Conservation (phyloP, 2,113 vertebrate genomes). For the Pluvialis apricaria region DNA sequence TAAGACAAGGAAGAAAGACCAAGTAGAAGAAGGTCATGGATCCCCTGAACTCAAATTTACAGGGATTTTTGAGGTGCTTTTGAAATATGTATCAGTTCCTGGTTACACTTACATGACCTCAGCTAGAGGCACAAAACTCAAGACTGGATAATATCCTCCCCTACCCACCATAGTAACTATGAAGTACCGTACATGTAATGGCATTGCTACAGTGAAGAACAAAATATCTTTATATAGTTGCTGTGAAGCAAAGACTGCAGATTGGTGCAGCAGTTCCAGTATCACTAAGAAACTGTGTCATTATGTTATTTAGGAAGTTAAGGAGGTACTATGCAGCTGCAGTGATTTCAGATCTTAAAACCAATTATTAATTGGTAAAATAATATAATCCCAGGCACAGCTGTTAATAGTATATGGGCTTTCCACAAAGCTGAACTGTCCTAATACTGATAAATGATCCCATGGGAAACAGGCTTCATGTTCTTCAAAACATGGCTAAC, state of each 20-base stretch:
- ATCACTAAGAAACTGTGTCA: neutral
- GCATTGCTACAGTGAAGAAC: neutral
- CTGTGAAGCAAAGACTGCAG: neutral
- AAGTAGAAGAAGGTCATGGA: neutral
- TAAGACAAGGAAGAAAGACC: neutral
- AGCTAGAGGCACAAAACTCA: neutral
- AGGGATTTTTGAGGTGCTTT: neutral
- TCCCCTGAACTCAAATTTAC: neutral
- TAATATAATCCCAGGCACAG: neutral
- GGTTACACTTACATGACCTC: neutral
- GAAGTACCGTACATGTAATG: accelerated
- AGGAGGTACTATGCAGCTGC: neutral
- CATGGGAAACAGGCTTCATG: neutral
- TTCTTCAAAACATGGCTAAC: neutral
- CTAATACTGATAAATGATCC: neutral
- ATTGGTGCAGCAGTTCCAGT: neutral
- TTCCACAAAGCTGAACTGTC: neutral
- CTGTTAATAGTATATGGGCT: neutral
- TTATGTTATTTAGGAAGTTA: neutral
- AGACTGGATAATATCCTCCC: neutral
- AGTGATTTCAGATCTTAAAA: neutral
- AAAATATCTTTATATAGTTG: neutral
- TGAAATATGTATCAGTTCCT: neutral
- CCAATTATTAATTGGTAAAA: neutral
- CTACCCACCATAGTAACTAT: neutral